Base-by-base conservation (phyloP, 2,113 vertebrate genomes). In the Anseranas semipalmata region DNA sequence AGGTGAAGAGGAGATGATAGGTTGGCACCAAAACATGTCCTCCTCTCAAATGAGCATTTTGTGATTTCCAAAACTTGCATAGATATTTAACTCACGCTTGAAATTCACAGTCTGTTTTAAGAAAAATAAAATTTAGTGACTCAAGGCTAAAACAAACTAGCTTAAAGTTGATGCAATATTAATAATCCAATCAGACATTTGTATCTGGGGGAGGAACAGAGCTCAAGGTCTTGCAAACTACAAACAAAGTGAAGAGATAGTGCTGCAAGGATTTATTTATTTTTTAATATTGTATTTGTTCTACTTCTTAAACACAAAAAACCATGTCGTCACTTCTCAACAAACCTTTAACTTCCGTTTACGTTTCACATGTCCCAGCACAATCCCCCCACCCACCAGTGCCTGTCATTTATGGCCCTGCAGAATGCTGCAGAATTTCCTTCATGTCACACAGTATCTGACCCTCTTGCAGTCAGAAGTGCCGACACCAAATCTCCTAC, bases 121-220 rank as follows among this genome's bases (percentile, higher is more conserved):
- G 67, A 86, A 96, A 94, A 94, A 77, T 70, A 94, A 94, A 85
- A 95, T 94, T 75, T 66, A 79, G 39, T 90, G 82, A 92, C 74
- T 91, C 70, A 37, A 82, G 60, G 24, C 89, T 97, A 95, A 93
- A 96, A 30, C 79, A 97, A 97, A 95, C 87, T 82, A 87, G 94
- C 52, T 89, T 83, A 62, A 93, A 79, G 90, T 91, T 97, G 96
- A 96, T 95, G 96, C 95, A 97, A 96, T 89, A 95, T 97, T 97
- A 97, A 97, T 95, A 97, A 97, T 70, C 96, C 94, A 97, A 96
- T 97, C 96, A 95, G 94, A 89, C 41, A 90, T 91, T 92, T 87
- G 90, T 95, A 79, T 27, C n/a, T 84, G 81, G 93, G 97, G 97
- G 97, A 97, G 97, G 96, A 97, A 74, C 93, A 97, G 92, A 96